phyloP scores from a whole-genome alignment of 2,113 vertebrate genomes.

The Vimba vimba region DNA sequence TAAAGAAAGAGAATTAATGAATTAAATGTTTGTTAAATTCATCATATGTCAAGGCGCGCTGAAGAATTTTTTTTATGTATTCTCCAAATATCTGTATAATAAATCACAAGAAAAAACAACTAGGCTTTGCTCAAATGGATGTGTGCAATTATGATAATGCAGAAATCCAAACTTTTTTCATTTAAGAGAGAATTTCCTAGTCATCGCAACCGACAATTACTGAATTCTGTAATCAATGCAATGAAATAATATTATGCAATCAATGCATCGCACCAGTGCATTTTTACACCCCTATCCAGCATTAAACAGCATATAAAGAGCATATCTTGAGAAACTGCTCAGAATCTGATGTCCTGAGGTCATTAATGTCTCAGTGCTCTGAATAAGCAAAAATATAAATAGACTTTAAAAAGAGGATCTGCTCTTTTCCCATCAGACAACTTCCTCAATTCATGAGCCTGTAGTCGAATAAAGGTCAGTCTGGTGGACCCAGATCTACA shows the following conservation, averaged over 20 bases:
- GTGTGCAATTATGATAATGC: neutral
- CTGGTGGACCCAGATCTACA: neutral
- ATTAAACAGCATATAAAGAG: neutral
- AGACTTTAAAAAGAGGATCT: slow-evolving; percentile 38
- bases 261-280: neutral
- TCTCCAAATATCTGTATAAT: neutral
- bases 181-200: neutral
- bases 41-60: too few relatives aligned
- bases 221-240: neutral
- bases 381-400: neutral
- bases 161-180: neutral
- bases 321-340: too few relatives aligned
- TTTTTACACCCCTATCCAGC: neutral
- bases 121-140: neutral
- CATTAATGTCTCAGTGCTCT: neutral
- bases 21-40: too few relatives aligned
- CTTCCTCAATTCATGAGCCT: slow-evolving; percentile 29
- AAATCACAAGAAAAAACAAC: neutral
- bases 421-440: slow-evolving; percentile 25
- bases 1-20: neutral
- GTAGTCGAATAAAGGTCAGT: neutral
- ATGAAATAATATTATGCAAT: neutral
- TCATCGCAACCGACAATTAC: neutral
- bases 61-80: neutral
- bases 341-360: neutral